Conservation (phyloP, 2,888 invertebrate genomes). For the Nymphalis urticae region DNA sequence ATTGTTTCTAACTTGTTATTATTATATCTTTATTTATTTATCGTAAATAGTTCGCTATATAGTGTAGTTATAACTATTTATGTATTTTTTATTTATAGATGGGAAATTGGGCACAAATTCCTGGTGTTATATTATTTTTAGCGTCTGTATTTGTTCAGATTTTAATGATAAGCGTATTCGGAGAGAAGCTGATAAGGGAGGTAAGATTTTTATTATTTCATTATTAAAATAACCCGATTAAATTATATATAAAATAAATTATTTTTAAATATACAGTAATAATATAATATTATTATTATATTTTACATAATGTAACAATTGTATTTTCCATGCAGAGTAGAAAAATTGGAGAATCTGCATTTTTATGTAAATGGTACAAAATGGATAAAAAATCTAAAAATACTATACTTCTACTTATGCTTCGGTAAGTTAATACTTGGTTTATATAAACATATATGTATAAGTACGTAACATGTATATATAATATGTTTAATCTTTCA, state of each 20-base stretch:
- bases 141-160: constrained; percentile 61
- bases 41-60: no score
- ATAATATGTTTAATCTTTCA: constrained; percentile 42
- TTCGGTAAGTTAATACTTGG: constrained; percentile 48
- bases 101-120: constrained; percentile 52
- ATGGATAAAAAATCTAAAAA: constrained; percentile 61
- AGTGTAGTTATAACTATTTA: background rate
- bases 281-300: no score
- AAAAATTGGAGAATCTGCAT: constrained; percentile 59
- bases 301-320: background rate
- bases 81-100: constrained; percentile 42
- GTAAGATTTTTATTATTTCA: constrained; percentile 43
- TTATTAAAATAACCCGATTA: background rate
- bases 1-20: no score
- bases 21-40: no score
- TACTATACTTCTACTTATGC: constrained; percentile 56
- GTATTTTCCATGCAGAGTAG: constrained; percentile 52
- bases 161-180: constrained; percentile 66
- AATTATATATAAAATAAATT: no score
- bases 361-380: constrained; percentile 59
- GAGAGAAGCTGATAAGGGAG: constrained; percentile 63
- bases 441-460: background rate
- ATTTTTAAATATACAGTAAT: no score
- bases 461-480: background rate
- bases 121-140: constrained; percentile 59